Base-by-base conservation (phyloP, 2,113 vertebrate genomes). In the Acanthisitta chloris region DNA sequence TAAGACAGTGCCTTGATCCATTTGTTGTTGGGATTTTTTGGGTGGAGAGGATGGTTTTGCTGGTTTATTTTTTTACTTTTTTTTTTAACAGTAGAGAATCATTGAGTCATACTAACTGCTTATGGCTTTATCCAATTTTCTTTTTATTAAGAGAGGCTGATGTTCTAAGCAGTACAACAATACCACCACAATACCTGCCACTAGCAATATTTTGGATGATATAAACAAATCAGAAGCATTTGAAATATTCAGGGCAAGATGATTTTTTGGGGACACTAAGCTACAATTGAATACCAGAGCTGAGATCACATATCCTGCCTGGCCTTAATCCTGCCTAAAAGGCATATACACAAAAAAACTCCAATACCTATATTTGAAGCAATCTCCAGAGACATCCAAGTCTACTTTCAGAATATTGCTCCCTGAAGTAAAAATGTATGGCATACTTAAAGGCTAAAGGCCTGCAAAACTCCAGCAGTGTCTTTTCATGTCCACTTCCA, bases 231-330 rank as follows among this genome's bases (percentile, higher is more conserved):
- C 26, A 88, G 36, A 96, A 96, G 71, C 43, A 96, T 94, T 84
- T 92, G 85, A 96, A 96, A 81, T 93, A 97, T 94, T 90, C 85
- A 78, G 85, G 71, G 49, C 81, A 93, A 94, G n/a, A 77, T 40
- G 29, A 88, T 71, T 62, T 62, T 83, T n/a, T 2, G 59, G 24
- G 74, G 55, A 79, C 43, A 58, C 42, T 82, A 82, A 87, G 33
- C 54, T 82, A 28, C 70, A 86, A 19, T 9, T 77, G 87, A 96
- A 96, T 91, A 73, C 55, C 90, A 86, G 62, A 83, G 65, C 71
- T 88, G 71, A 85, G 64, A 66, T 85, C 67, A 83, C 74, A 80
- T 82, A 94, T 65, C 84, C 81, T 93, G 83, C 71, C 61, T 61
- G 57, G 42, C 45, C 49, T 87, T 40, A 81, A 64, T 86, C 59